These are phyloP conservation scores for Sceloporus tristichus DNA, from an alignment of 2,113 vertebrate species.

Conservation along the genomic window DNA sequence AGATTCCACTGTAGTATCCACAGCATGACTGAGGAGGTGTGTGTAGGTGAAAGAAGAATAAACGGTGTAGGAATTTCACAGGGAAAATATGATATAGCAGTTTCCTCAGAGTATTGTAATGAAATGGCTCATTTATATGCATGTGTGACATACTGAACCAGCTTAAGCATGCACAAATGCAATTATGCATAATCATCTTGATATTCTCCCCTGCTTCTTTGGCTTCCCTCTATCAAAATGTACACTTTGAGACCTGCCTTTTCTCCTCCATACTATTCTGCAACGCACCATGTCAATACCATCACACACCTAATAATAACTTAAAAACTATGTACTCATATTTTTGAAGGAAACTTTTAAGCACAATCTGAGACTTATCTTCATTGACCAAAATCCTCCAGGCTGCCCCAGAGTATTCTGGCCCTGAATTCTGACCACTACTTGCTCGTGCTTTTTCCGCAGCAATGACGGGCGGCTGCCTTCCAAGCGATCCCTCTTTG, in stretches of 20 bases:
- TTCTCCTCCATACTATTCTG: no score
- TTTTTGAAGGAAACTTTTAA: no score
- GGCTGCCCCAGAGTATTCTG: no score
- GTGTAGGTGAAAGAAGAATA: neutral
- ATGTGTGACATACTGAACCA: neutral
- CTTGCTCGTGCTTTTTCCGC: no score
- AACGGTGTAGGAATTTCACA: neutral
- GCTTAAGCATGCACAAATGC: neutral
- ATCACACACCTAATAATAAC: no score
- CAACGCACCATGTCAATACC: no score
- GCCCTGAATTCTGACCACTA: no score
- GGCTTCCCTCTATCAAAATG: neutral
- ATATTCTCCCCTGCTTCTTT: neutral
- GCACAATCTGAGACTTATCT: no score
- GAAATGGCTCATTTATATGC: neutral
- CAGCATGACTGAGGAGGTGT: neutral
- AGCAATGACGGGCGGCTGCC: no score
- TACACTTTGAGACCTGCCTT: neutral
- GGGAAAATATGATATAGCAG: conserved; percentile 6
- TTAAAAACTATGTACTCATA: no score
- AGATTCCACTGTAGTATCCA: conserved; percentile 19
- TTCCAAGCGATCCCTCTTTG: no score
- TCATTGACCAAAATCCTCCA: no score
- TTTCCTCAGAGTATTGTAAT: neutral
- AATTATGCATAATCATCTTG: neutral